Conservation (phyloP, 2,888 invertebrate genomes). For the Pimpla rufipes region DNA sequence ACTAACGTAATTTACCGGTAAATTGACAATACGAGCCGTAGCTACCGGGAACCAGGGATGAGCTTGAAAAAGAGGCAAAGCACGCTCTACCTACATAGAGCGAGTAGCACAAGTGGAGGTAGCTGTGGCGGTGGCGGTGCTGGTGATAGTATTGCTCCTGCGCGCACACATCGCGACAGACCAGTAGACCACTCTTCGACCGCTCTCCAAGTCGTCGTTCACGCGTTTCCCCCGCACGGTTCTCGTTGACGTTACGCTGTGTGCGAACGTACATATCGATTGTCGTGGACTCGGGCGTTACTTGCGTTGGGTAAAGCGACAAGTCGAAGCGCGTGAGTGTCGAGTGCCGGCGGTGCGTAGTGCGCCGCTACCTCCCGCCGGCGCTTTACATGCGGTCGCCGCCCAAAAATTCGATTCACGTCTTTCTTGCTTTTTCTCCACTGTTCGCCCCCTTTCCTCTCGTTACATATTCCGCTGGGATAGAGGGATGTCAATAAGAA, state of each 20-base stretch:
- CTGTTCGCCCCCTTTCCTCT: neutral
- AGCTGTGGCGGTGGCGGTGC: neutral
- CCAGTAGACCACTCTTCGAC: slow-evolving; percentile 44
- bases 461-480: neutral
- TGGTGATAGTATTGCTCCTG: slow-evolving; percentile 14
- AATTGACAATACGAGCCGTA: too few species aligned
- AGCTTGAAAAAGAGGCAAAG: slow-evolving; percentile 5
- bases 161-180: slow-evolving; percentile 55
- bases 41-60: neutral
- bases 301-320: slow-evolving; percentile 60
- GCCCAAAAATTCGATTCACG: neutral
- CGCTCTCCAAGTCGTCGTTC: slow-evolving; percentile 60
- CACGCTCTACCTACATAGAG: neutral
- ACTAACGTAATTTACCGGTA: too few species aligned
- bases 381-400: neutral
- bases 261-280: slow-evolving; percentile 69
- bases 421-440: neutral
- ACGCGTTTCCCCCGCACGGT: slow-evolving; percentile 59
- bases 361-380: slow-evolving; percentile 38
- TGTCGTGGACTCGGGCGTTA: slow-evolving; percentile 66
- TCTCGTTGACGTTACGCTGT: slow-evolving; percentile 63
- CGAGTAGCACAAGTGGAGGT: neutral
- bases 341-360: slow-evolving; percentile 44
- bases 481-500: neutral
- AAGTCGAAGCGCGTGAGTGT: slow-evolving; percentile 66